Evolutionary conservation across 2,888 invertebrate species (phyloP), one percentile per base, ranked within the genome.

Genomic region (Chloroclysta siterata): DNA sequence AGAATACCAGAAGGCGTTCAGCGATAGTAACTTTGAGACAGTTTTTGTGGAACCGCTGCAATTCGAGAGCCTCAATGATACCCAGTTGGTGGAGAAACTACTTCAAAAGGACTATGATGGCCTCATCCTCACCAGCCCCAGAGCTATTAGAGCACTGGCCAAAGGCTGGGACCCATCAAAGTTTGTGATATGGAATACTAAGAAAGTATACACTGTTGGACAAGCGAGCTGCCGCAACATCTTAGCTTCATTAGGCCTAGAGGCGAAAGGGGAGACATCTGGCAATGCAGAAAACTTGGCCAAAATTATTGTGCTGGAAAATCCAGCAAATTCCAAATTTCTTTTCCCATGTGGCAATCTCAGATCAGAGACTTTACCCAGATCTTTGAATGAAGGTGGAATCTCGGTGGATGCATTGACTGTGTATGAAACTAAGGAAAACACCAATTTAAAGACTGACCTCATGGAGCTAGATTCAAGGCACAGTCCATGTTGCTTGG

Each of bases 401-500:
- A 80, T 91, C 11, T 57, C 63, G 5, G 74, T 90, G 7, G 90
- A 89, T 54, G 70, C 85, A 13, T 55, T 91, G 2, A 85, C 85
- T 4, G 92, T 91, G 11, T 93, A 93, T 74, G 90, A 90, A 64
- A 92, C 92, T 6, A 84, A 80, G 63, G 92, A 91, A 68, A 90
- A 89, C 79, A 81, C 82, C 2, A 83, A 85, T 60, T 74, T 92
- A 60, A 84, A 80, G 53, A 72, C 68, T 14, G 78, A 83, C 68
- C 72, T 92, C 39, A 82, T 87, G 69, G 78, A 84, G 33, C 72
- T 92, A 8, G 75, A 83, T 0, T 66, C 72, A 0, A 72, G 69
- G 15, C 69, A 68, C 0, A 57, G 68, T 13, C 88, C 83, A 0
- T 83, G 83, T 44, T 88, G 90, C 62, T 76, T 92, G 79, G 89